Evolutionary conservation across 1,140 invertebrate genomes (phyloP).

Genomic region (Lasioglossum albipes): DNA sequence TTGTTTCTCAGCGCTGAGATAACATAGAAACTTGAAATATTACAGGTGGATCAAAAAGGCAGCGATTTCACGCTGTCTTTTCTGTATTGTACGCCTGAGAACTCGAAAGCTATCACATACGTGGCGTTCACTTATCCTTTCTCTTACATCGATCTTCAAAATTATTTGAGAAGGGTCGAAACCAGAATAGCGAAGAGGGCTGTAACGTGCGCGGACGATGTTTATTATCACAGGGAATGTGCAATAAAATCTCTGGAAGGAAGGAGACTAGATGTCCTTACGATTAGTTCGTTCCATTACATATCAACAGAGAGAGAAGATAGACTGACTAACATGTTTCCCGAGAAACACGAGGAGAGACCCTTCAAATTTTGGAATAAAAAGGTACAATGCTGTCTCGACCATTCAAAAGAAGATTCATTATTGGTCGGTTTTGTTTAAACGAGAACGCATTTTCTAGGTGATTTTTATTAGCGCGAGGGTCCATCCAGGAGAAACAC

Average conservation of each 20-base stretch:
- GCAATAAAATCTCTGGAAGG: conserved; percentile 91
- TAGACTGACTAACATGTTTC: conserved; percentile 89
- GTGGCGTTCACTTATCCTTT: conserved; percentile 97
- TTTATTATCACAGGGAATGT: conserved; percentile 93
- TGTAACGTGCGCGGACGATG: conserved; percentile 81
- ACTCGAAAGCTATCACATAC: conserved; percentile 87
- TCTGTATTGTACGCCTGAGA: conserved; percentile 87
- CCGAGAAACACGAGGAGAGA: conserved; percentile 83
- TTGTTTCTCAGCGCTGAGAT: not conserved
- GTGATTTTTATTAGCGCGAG: conserved; percentile 92
- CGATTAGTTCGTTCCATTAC: conserved; percentile 91
- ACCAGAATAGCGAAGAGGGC: conserved; percentile 72
- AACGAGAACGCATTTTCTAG: conserved; percentile 72
- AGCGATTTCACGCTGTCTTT: conserved; percentile 89
- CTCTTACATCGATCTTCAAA: conserved; percentile 90
- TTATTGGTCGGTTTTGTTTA: not conserved
- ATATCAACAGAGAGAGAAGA: conserved; percentile 87
- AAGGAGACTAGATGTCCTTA: conserved; percentile 91
- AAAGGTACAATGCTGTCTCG: conserved; percentile 81
- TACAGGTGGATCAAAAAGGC: conserved; percentile 82
- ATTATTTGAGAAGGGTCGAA: conserved; percentile 79
- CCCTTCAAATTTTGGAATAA: conserved; percentile 88
- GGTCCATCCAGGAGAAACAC: conserved; percentile 96
- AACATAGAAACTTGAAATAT: conserved; percentile 51
- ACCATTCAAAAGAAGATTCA: not conserved